phyloP scores from a whole-genome alignment of 2,797 vertebrate species.

The Tauraco hartlaubi region DNA sequence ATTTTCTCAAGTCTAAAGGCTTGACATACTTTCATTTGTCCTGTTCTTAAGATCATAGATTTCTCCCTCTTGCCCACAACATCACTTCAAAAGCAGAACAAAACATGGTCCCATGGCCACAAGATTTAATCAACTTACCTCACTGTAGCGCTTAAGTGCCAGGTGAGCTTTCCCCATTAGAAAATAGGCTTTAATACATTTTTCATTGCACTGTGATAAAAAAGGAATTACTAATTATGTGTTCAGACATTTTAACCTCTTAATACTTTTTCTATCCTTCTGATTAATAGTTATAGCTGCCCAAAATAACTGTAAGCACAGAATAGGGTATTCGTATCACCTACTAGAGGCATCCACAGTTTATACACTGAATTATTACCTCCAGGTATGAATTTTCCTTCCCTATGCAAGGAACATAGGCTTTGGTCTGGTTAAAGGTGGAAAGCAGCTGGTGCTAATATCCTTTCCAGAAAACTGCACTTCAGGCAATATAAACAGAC shows the following conservation, averaged over 20 bases:
- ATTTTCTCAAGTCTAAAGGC: not conserved
- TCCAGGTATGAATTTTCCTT: not conserved
- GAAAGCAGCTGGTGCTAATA: not conserved
- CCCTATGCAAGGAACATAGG: not conserved
- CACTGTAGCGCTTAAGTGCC: constrained; percentile 82
- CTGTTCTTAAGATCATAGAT: not conserved
- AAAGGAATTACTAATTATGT: not conserved
- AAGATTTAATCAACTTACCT: constrained; percentile 73
- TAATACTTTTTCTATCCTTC: not conserved
- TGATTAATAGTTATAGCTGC: not conserved
- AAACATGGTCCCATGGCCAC: fast-evolving
- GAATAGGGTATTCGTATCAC: not conserved
- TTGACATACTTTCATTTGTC: not conserved
- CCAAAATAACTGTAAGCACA: not conserved
- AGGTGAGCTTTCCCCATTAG: constrained; percentile 91
- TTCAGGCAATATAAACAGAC: not conserved
- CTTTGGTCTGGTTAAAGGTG: not conserved
- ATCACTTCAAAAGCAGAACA: not conserved
- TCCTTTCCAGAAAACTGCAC: not conserved
- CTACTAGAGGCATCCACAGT: not conserved
- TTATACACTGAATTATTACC: not conserved
- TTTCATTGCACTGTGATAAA: constrained; percentile 86
- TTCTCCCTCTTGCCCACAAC: not conserved
- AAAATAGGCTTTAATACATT: constrained; percentile 87
- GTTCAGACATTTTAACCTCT: not conserved